Base-by-base conservation (phyloP, 2,888 invertebrate genomes). In the Nudaria mundana region DNA sequence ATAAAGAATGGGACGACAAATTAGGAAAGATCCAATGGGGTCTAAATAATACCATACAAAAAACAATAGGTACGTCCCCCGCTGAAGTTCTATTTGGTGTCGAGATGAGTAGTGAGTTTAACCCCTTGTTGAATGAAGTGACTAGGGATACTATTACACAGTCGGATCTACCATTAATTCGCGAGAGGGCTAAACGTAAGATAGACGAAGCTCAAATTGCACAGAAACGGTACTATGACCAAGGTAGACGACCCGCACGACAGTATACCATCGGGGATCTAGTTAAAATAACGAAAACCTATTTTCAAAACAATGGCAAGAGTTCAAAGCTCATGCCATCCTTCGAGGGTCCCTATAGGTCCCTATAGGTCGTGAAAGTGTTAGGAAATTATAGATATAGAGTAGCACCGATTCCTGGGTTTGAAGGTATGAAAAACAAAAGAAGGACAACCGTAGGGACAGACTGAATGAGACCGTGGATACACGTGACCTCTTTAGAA, bases 241-340 rank as follows among this genome's bases (percentile, higher is more conserved):
- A 15, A 10, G 13, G 22, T 5, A 28, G 22, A 3, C 3, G 7
- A 10, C 36, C 36, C 5, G 29, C 29, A 5, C 36, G n/a, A 15
- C 3, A 7, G 1, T 36, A 36, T 14, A 22, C 13, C n/a, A 10
- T 15, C 1, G 36, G 36, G 2, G 36, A 36, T 3, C 12, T 36
- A n/a, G 36, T 36, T 4, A 36, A 36, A 14, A 22, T 29, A 6
- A 13, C 14, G 2, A 36, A 36, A 5, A n/a, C n/a, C 3, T 1
- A 3, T 10, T 28, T 28, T 25, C 7, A 38, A 37, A 29, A 30
- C 32, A 59, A 28, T 15, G 28, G 39, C 6, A 29, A 33, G 29
- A 23, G 29, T 23, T 29, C 11, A 5, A 36, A 36, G 8, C 22
- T 36, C 15, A 3, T 36, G n/a, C 29, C 36, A 4, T n/a, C 6